Percentiles rank a stretch among this genome's conserved stretches.
Evolutionary conservation across 2,113 vertebrate genomes (phyloP).

Genomic region (Eublepharis macularius): DNA sequence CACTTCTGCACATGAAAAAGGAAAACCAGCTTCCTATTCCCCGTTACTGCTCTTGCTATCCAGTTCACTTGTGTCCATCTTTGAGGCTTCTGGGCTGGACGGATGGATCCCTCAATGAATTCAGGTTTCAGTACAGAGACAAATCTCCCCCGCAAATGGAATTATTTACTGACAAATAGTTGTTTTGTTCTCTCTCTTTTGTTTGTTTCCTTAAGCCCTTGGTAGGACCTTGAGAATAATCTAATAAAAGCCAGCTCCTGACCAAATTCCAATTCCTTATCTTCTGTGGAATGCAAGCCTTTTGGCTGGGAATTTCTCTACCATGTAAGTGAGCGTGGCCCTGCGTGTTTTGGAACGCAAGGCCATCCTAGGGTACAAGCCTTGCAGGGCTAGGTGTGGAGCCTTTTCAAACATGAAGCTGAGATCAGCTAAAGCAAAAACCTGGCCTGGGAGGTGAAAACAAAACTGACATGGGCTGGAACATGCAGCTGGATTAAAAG

Average conservation of each 20-base stretch:
- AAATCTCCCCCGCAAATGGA: background rate
- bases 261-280: conserved; percentile 5
- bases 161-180: conserved; percentile 16
- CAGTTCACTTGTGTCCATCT: background rate
- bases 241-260: conserved; percentile 24
- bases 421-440: background rate
- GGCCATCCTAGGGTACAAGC: background rate
- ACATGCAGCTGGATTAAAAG: background rate
- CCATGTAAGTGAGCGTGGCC: background rate
- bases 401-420: background rate
- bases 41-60: background rate
- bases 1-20: background rate
- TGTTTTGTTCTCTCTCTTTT: background rate
- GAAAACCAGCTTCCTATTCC: background rate
- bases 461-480: background rate
- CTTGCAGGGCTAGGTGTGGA: background rate
- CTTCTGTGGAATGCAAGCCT: background rate
- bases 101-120: background rate
- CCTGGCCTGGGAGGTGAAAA: background rate
- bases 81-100: no score
- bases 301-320: background rate
- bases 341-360: background rate
- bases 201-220: background rate
- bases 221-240: background rate
- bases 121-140: background rate